Evolutionary conservation across 2,797 vertebrate genomes (phyloP).

Genomic region (Ctenopoma kingsleyae): DNA sequence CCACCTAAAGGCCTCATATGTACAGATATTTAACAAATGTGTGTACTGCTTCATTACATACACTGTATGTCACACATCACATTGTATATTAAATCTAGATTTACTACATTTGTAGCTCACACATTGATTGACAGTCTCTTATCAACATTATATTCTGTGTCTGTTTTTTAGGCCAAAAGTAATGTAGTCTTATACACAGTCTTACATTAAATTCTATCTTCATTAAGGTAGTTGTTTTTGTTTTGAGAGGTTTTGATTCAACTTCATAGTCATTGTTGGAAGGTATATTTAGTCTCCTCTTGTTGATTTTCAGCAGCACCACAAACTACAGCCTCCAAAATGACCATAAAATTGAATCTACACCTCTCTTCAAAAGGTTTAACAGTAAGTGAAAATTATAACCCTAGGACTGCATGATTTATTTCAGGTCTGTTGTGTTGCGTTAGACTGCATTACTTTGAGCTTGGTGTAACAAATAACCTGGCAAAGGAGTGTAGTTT

Average conservation of each 20-base stretch:
- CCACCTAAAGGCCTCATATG: constrained; percentile 25
- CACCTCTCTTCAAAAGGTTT: constrained; percentile 11
- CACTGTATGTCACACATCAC: not conserved
- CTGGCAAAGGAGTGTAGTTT: constrained; percentile 8
- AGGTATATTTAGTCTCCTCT: not conserved
- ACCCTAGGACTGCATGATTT: not conserved
- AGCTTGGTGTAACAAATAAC: constrained; percentile 22
- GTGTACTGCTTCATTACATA: not conserved
- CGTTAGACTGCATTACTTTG: constrained; percentile 32
- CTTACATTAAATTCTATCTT: too few relatives aligned
- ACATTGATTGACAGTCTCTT: not conserved
- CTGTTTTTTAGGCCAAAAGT: not conserved
- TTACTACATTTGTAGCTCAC: constrained; percentile 17
- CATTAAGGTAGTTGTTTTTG: too few relatives aligned
- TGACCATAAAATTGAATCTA: constrained; percentile 15
- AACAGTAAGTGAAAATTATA: constrained; percentile 9
- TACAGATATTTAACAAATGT: constrained; percentile 10
- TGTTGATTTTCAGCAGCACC: constrained; percentile 1
- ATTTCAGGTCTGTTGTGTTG: constrained; percentile 1
- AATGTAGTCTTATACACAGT: too few relatives aligned
- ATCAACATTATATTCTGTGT: not conserved
- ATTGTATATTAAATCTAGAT: not conserved
- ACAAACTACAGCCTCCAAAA: constrained; percentile 9
- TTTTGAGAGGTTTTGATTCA: not conserved
- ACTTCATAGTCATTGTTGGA: constrained; percentile 1